Conservation (phyloP, 2,888 invertebrate genomes). For the Melanostoma mellinum region DNA sequence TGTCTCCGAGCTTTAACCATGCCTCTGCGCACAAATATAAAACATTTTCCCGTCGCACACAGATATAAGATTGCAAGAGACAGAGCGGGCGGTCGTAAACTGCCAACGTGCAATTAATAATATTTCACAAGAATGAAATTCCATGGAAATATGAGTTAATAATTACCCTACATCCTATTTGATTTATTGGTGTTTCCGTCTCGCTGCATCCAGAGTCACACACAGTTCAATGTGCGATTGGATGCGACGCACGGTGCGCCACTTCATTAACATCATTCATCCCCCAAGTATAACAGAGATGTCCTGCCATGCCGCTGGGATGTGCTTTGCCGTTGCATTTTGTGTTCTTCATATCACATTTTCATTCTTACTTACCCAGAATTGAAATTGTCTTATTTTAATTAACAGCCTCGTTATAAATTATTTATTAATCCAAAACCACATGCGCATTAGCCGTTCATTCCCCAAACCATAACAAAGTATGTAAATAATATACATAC, state of each 20-base stretch:
- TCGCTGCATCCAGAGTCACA: conserved; percentile 60
- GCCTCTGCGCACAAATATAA: conserved; percentile 17
- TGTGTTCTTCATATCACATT: background rate
- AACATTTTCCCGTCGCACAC: conserved; percentile 36
- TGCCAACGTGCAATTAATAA: conserved; percentile 72
- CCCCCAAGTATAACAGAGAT: conserved; percentile 65
- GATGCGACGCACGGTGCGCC: conserved; percentile 53
- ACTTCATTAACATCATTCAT: conserved; percentile 68
- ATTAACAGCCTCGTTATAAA: conserved; percentile 73
- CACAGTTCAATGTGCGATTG: conserved; percentile 67
- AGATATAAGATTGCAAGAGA: conserved; percentile 41
- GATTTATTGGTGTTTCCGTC: conserved; percentile 71
- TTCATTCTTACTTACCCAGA: conserved; percentile 51
- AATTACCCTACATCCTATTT: conserved; percentile 71
- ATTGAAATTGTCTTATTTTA: conserved; percentile 69
- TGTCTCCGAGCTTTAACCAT: conserved; percentile 26
- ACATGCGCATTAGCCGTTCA: conserved; percentile 69
- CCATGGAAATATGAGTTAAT: conserved; percentile 73
- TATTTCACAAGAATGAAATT: conserved; percentile 71
- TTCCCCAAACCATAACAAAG: conserved; percentile 20
- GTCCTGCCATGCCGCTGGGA: conserved; percentile 56
- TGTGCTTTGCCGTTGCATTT: conserved; percentile 55
- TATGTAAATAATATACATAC: conserved; percentile 1
- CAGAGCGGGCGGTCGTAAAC: conserved; percentile 72
- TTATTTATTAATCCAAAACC: conserved; percentile 71